phyloP scores from a whole-genome alignment of 2,888 invertebrate species.

The Rotaria socialis region DNA sequence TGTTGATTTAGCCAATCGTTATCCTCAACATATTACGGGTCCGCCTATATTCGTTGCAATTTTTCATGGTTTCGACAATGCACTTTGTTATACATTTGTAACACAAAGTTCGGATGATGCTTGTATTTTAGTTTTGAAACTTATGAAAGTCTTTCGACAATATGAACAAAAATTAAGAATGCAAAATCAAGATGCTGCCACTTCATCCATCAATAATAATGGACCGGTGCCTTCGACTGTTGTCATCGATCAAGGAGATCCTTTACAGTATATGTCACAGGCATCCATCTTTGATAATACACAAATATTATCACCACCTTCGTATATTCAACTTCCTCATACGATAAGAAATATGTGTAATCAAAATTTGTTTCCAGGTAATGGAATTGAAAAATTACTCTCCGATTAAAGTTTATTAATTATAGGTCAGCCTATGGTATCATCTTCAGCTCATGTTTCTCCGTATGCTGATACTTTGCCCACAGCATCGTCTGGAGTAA shows the following conservation, averaged over 20 bases:
- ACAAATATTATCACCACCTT: not conserved
- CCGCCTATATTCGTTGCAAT: slow-evolving; percentile 17
- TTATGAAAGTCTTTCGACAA: not conserved
- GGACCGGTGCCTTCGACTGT: not conserved
- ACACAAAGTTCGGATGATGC: slow-evolving; percentile 34
- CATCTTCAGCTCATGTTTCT: not conserved
- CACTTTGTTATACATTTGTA: slow-evolving; percentile 24
- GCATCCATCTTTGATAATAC: not conserved
- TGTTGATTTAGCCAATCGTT: slow-evolving; percentile 32
- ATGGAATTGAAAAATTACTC: not conserved
- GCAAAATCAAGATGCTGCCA: not conserved
- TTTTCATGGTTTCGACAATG: slow-evolving; percentile 35
- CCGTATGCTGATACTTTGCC: not conserved
- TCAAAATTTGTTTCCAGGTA: not conserved
- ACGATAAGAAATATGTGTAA: too few species aligned
- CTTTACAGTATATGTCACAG: not conserved
- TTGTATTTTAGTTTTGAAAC: not conserved
- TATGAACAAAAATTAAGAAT: not conserved
- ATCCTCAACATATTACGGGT: not conserved
- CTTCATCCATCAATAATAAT: too few species aligned
- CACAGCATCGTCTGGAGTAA: not conserved
- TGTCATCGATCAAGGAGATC: too few species aligned
- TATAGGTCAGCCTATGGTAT: not conserved
- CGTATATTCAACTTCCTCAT: not conserved
- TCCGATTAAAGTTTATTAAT: not conserved